Base-by-base conservation (phyloP, 1,140 invertebrate species). In the Chionoecetes opilio region DNA sequence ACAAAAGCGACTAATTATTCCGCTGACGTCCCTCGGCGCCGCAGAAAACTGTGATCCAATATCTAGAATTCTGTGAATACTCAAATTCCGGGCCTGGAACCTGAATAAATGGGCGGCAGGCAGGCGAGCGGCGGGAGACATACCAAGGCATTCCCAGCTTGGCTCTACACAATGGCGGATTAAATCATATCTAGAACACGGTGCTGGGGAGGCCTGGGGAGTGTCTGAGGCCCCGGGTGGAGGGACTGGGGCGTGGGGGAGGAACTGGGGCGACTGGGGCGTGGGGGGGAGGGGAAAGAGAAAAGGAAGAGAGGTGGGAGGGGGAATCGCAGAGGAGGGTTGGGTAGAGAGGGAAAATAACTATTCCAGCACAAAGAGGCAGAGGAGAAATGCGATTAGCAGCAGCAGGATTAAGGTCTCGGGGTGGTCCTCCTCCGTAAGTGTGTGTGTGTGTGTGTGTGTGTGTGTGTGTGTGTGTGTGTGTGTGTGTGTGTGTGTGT, bases 151-250 rank as follows among this genome's bases (percentile, higher is more conserved):
- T 91, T 91, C 89, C 89, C 53, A 29, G 91, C 86, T 63, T 8
- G 31, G 82, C 91, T 35, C 91, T 92, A 35, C 91, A 92, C 91
- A 92, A 92, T 82, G 63, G 91, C 53, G 91, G 91, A 92, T 92
- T 92, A 92, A 92, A 92, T 92, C 91, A 92, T 92, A 92, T 82
- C 91, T 82, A 37, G 34, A 75, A 92, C 91, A 92, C 91, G 91
- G 75, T 63, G 34, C 46, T 32, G 34, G 91, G 37, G 53, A 32
- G 89, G 41, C 29, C 29, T 31, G 29, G 41, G 41, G 41, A 14
- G 41, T 14, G n/a, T n/a, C n/a, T n/a, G 46, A 53, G 46, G 11
- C 11, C 21, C 46, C 46, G 46, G 53, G 53, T 8, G 53, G 53
- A 9, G 53, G 21, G 9, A 26, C 21, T 75, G 63, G 63, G 14